Evolutionary conservation across 1,140 invertebrate species (phyloP).

Genomic region (Gonioctena quinquepunctata): DNA sequence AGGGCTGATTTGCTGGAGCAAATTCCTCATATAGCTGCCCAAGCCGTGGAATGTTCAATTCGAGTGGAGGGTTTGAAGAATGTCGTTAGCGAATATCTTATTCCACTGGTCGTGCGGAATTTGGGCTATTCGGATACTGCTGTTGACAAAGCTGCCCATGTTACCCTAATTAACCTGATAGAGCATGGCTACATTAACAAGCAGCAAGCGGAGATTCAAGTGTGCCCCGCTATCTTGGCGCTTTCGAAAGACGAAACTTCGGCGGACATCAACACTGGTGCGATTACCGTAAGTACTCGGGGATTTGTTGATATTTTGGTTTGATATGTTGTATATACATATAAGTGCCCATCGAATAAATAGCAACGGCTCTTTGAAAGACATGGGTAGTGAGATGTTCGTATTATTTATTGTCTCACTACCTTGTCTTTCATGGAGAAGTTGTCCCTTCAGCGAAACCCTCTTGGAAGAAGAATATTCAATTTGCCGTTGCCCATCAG

Average conservation of each 20-base stretch:
- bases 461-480: background rate
- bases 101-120: constrained; percentile 48
- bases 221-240: constrained; percentile 50
- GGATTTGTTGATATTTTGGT: no score
- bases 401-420: constrained; percentile 74
- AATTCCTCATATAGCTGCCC: constrained; percentile 44
- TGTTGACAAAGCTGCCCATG: constrained; percentile 36
- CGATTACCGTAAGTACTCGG: constrained; percentile 44
- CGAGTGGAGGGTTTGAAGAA: constrained; percentile 38
- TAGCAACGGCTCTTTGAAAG: constrained; percentile 69
- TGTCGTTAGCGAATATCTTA: constrained; percentile 44
- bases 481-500: constrained; percentile 62
- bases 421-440: constrained; percentile 85
- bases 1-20: constrained; percentile 42
- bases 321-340: no score
- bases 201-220: constrained; percentile 48
- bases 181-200: constrained; percentile 43
- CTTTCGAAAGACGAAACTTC: constrained; percentile 38
- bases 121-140: constrained; percentile 42
- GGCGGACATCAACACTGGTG: constrained; percentile 35
- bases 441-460: constrained; percentile 8
- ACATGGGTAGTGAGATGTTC: constrained; percentile 95
- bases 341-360: background rate
- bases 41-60: constrained; percentile 37
- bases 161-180: constrained; percentile 43